Evolutionary conservation across 2,888 invertebrate genomes (phyloP).

Genomic region (Ischnura elegans): DNA sequence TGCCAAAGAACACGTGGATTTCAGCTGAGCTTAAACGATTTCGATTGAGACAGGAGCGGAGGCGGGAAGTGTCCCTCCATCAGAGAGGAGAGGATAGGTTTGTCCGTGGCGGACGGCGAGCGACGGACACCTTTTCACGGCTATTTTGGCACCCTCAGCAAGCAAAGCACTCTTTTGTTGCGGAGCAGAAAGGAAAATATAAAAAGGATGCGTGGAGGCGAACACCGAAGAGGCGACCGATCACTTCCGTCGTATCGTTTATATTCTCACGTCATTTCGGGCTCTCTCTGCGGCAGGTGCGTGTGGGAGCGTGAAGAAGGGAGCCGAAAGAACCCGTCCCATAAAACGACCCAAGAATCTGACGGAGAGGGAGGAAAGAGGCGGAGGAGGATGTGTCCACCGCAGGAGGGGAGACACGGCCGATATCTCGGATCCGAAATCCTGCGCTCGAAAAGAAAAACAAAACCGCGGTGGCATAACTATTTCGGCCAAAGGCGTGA

Average conservation of each 20-base stretch:
- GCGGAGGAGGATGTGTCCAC: neutral
- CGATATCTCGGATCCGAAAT: neutral
- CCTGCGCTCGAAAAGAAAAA: neutral
- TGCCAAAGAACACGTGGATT: too few relatives aligned
- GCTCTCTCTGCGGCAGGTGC: neutral
- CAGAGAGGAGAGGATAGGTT: too few relatives aligned
- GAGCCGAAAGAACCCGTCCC: neutral
- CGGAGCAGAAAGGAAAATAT: too few relatives aligned
- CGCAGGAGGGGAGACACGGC: neutral
- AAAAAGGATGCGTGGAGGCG: too few relatives aligned
- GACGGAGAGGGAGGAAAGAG: too few relatives aligned
- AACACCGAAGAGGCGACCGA: neutral
- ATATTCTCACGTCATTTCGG: neutral
- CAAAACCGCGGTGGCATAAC: neutral
- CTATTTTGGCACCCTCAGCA: too few relatives aligned
- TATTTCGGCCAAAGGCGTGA: constrained; percentile 10
- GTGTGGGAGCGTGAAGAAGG: neutral
- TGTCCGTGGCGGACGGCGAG: too few relatives aligned
- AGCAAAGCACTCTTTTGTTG: too few relatives aligned
- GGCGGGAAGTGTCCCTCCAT: too few relatives aligned
- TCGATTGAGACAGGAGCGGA: too few relatives aligned
- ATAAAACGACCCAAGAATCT: neutral
- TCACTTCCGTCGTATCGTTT: neutral
- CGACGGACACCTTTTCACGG: too few relatives aligned
- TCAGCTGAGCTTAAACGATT: too few relatives aligned